These are phyloP conservation scores for Empidonax traillii DNA, from an alignment of 2,113 vertebrate genomes.

Conservation along the genomic window DNA sequence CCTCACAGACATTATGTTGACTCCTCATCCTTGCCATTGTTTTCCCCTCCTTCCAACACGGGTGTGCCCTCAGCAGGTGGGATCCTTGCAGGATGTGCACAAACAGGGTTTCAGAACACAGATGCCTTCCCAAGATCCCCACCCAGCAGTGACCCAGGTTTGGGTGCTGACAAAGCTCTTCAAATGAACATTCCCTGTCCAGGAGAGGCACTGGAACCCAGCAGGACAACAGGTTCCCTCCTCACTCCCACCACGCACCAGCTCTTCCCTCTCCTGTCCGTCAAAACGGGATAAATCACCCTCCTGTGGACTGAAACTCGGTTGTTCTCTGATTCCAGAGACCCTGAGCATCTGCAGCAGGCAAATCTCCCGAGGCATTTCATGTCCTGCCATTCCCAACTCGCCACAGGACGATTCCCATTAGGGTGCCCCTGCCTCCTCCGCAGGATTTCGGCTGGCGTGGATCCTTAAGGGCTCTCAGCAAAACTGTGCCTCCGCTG, in stretches of 20 bases:
- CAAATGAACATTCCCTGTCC: not conserved
- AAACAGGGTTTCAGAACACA: not conserved
- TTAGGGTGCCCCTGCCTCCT: not conserved
- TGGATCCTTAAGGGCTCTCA: not conserved
- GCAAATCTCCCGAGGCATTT: not conserved
- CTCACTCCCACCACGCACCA: not conserved
- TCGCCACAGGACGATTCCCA: not conserved
- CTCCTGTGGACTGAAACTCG: not conserved
- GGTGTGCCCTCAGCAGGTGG: not conserved
- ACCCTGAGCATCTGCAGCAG: not conserved
- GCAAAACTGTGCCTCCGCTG: not conserved
- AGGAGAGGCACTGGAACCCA: not conserved
- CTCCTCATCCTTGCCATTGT: rapidly evolving
- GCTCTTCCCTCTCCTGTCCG: not conserved
- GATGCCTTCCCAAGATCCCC: not conserved
- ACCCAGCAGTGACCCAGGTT: not conserved
- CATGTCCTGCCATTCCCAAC: not conserved
- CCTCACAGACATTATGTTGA: not conserved
- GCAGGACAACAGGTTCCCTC: not conserved
- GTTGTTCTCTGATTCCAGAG: not conserved
- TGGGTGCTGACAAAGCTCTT: not conserved
- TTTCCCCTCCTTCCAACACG: not conserved
- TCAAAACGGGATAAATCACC: not conserved
- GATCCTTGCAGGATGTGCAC: not conserved
- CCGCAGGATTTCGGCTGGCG: not conserved